Base-by-base conservation (phyloP, 1,140 invertebrate genomes). In the Bicyclus anynana region DNA sequence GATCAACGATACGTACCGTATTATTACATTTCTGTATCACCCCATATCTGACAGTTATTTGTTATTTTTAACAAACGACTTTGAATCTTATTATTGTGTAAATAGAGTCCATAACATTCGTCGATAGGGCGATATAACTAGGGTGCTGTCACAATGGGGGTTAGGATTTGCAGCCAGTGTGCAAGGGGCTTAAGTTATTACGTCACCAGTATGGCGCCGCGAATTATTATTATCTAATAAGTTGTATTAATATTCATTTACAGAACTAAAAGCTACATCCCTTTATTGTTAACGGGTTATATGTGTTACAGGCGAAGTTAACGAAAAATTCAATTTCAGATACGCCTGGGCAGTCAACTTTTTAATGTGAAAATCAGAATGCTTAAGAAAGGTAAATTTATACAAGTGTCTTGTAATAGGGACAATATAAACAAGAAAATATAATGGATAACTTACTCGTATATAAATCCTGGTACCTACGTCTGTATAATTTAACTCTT, bases 141-240 rank as follows among this genome's bases (percentile, higher is more conserved):
- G 78, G 79, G 77, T 76, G 65, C 46, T 53, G 37, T 65, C 65
- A 84, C 78, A 80, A 84, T 80, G 62, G 71, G 37, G 50, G 62
- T 65, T 62, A 65, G 77, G 79, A 77, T 77, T 67, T 62, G 60
- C 55, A 47, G 27, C 59, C 59, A 68, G 68, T 76, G 74, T 77
- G 68, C 64, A 77, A 73, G 72, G 75, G 72, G 78, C 76, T 82
- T 80, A 84, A 76, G 72, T 66, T 79, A 72, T 84, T 77, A 80
- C 74, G 72, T 79, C 76, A 81, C 77, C 67, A 65, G 63, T 67
- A 77, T 83, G 77, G 80, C 74, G 51, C 68, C 67, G 58, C 53
- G 26, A 14, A 53, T 58, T 77, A 77, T 74, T 79, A 73, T 72
- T 79, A 75, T 65, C 59, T 77, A 74, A 73, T 77, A 74, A 67